Evolutionary conservation across 1,140 invertebrate species (phyloP), one percentile per base, ranked within the genome.

Genomic region (Phthorimaea operculella): DNA sequence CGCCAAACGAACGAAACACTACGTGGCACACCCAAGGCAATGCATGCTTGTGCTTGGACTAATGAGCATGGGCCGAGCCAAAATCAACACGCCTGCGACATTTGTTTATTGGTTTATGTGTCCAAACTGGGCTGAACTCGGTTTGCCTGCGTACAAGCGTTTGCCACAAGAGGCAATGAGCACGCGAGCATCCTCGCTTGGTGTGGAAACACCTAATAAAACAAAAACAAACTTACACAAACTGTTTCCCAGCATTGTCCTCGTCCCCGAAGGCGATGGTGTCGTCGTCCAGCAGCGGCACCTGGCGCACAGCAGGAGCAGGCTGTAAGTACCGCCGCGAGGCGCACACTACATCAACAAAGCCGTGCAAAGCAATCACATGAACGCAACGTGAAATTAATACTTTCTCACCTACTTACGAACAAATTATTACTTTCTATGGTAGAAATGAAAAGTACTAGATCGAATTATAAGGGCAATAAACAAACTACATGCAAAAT

Each of bases 261-360:
- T 95, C 94, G 66, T 95, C 93, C 1, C 94, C 94, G 71, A 96
- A 96, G 12, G 91, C 93, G 60, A 95, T 88, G 11, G 93, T 94
- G 83, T 96, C 94, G 82, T 96, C 93, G 74, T 93, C 92, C 59
- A 94, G 86, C 64, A 94, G 83, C 71, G 92, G 91, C 72, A 92
- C 91, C 92, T 93, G 81, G 15, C 83, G 85, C 73, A 87, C 85
- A 85, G 75, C 83, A 59, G 85, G 81, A 85, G 75, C 83, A 59
- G 85, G 81, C 77, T 85, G 79, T 85, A 83, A 85, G 68, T 73
- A 62, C 60, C 58, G 68, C 21, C 21, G 21, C 2, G 21, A 28
- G 21, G 21, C 18, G 58, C 67, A 42, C 44, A 63, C 78, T 78
- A 77, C 74, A 57, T 72, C 62, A 82, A 65, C 51, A 61, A 83